Base-by-base conservation (phyloP, 2,888 invertebrate genomes). In the Priocnemis perturbator region DNA sequence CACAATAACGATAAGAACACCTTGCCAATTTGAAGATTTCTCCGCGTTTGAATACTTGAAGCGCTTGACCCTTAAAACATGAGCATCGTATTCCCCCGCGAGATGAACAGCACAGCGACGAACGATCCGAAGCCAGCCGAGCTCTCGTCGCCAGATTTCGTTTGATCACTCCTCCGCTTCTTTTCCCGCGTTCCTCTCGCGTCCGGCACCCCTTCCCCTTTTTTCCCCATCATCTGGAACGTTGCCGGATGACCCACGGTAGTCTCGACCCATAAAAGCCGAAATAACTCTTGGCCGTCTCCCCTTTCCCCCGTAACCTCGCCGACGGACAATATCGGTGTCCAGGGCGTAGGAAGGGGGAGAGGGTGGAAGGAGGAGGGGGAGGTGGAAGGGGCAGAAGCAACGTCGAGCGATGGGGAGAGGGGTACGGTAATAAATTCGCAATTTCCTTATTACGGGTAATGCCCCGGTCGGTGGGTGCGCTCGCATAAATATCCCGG, bases 381-480 rank as follows among this genome's bases (percentile, higher is more conserved):
- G 3, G 19, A 26, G 9, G 57, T 20, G 19, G 60, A 23, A 14
- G 3, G 44, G 19, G 55, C 53, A 59, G 64, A 37, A 47, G 37
- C 19, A 45, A 48, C 56, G 47, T 56, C 26, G 11, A n/a, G 17
- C 21, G 15, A 0, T 56, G 53, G 23, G 21, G 14, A 9, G 17
- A 50, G 37, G 30, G 56, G 50, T 65, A 77, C 77, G 85, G 88
- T 88, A 89, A 89, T 89, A 89, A 89, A 89, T 89, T 88, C 85
- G 89, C 89, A 89, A 88, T 89, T 89, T 89, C 89, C 89, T 89
- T 89, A 89, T 89, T 89, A 88, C 89, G 88, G 87, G 85, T 89
- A 89, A 89, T 89, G 87, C 87, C 80, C 89, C 89, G 89, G 89
- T 88, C 84, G 85, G 83, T 78, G 82, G 83, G 77, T 77, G 76